Conservation (phyloP, 2,113 vertebrate genomes). For the Calidris pygmaea region DNA sequence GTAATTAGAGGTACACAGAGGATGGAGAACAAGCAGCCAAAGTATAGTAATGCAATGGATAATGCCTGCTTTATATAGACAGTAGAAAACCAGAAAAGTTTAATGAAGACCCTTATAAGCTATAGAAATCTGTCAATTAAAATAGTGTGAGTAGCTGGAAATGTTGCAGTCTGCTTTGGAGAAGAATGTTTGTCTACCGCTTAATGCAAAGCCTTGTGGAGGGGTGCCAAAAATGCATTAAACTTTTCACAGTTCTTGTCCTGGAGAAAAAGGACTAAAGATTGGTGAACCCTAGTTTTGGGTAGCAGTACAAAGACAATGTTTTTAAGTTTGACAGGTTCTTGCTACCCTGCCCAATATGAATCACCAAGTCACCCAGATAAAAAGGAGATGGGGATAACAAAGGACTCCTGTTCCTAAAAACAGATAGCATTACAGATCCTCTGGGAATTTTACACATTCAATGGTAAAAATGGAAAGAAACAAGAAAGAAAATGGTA, state of each 20-base stretch:
- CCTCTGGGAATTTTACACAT: neutral
- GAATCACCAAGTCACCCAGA: neutral
- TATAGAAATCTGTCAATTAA: slow-evolving; percentile 21
- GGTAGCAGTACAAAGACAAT: neutral
- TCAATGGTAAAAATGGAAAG: neutral
- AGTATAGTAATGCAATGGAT: neutral
- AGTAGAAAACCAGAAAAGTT: neutral
- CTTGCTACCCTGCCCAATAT: neutral
- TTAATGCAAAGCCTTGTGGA: neutral
- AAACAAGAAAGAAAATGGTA: neutral
- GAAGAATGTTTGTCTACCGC: neutral
- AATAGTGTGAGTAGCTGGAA: neutral
- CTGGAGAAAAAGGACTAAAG: neutral
- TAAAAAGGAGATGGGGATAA: neutral
- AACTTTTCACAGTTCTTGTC: neutral
- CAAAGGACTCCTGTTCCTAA: neutral
- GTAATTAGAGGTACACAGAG: neutral
- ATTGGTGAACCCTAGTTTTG: neutral
- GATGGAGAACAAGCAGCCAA: neutral
- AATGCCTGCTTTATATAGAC: neutral
- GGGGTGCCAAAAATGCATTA: neutral
- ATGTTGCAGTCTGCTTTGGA: neutral
- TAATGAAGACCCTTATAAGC: neutral
- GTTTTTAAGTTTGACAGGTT: neutral
- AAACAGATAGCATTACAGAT: neutral